These are phyloP conservation scores for Echeneis naucrates DNA, from an alignment of 2,797 vertebrate species.

Conservation along the genomic window DNA sequence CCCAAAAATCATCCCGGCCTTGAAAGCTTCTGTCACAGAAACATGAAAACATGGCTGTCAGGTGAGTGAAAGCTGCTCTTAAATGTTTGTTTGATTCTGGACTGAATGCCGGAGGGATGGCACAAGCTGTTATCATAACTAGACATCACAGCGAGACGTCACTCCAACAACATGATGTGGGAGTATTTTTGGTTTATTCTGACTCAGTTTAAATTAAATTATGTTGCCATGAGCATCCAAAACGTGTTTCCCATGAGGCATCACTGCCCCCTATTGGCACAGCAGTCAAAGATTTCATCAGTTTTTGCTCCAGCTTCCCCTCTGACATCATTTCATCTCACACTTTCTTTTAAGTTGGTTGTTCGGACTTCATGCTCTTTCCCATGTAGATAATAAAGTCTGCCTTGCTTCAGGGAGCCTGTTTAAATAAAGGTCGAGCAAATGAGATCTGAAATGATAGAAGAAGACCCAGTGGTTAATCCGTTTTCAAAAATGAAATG, in stretches of 20 bases:
- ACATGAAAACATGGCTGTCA: slow-evolving; percentile 27
- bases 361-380: neutral
- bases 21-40: slow-evolving; percentile 28
- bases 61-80: slow-evolving; percentile 38
- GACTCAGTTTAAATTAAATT: slow-evolving; percentile 20
- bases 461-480: slow-evolving; percentile 5
- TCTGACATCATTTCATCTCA: too few relatives aligned
- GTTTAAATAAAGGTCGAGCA: slow-evolving; percentile 48
- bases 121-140: slow-evolving; percentile 10
- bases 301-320: neutral
- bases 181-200: slow-evolving; percentile 2
- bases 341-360: too few relatives aligned
- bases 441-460: slow-evolving; percentile 16
- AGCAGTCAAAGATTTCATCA: neutral
- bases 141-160: slow-evolving; percentile 33
- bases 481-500: slow-evolving; percentile 56
- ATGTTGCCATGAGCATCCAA: neutral
- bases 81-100: slow-evolving; percentile 38
- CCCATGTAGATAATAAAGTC: slow-evolving; percentile 18
- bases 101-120: slow-evolving; percentile 22
- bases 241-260: slow-evolving; percentile 22
- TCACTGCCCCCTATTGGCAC: slow-evolving; percentile 63
- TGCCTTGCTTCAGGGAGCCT: neutral
- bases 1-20: slow-evolving; percentile 11
- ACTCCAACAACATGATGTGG: slow-evolving; percentile 9